Percentiles rank a stretch among this genome's conserved stretches.
Evolutionary conservation across 2,888 invertebrate species (phyloP).

Genomic region (Eupithecia tripunctaria): DNA sequence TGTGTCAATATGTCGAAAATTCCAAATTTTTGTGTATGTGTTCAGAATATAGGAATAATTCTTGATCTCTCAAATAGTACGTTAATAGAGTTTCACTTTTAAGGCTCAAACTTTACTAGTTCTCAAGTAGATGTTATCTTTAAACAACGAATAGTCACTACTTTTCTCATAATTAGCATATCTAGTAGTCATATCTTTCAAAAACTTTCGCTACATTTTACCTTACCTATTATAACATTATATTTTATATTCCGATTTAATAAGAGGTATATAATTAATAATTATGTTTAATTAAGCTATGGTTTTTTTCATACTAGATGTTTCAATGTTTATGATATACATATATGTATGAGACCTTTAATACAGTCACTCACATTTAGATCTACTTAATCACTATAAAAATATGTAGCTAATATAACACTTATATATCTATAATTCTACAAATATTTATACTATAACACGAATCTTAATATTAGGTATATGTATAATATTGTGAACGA

Average conservation of each 20-base stretch:
- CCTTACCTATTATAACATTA: constrained; percentile 1
- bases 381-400: not conserved
- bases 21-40: constrained; percentile 64
- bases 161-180: constrained; percentile 72
- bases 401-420: not conserved
- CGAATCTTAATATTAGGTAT: not conserved
- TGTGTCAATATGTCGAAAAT: constrained; percentile 55
- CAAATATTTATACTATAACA: not conserved
- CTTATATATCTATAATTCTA: not conserved
- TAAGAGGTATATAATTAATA: not conserved
- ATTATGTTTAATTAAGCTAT: not conserved
- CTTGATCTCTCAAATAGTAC: constrained; percentile 66
- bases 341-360: too few relatives aligned
- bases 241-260: not conserved
- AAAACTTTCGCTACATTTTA: constrained; percentile 45
- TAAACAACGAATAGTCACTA: constrained; percentile 70
- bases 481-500: not conserved
- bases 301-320: not conserved
- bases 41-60: constrained; percentile 66
- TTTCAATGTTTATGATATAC: not conserved
- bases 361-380: not conserved
- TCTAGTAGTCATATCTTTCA: constrained; percentile 74
- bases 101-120: constrained; percentile 59
- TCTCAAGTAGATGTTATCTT: constrained; percentile 63
- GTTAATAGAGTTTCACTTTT: constrained; percentile 53